A percentile compares a stretch with the other conserved stretches of the same genome.
Evolutionary conservation across 2,113 vertebrate species (phyloP).

Genomic region (Anoura caudifer): DNA sequence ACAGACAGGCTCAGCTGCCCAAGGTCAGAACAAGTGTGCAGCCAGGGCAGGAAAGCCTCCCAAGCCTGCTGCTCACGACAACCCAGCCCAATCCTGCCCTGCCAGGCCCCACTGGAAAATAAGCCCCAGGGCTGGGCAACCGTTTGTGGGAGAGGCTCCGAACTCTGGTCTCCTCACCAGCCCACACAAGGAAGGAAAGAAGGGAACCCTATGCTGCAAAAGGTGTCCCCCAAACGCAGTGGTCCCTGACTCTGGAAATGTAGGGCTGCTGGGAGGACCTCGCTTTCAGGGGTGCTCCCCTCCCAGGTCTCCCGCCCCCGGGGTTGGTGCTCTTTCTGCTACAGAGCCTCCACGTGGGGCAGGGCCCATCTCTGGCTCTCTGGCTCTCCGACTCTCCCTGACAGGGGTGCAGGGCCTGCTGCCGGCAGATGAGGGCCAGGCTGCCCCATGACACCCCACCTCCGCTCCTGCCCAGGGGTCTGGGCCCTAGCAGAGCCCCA

Average conservation of each 20-base stretch:
- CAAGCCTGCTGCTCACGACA: neutral
- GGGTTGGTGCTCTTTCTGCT: neutral
- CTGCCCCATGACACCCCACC: neutral
- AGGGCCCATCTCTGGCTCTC: too few species aligned
- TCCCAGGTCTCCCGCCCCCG: neutral
- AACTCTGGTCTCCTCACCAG: neutral
- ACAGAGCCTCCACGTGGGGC: neutral
- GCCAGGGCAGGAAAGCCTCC: neutral
- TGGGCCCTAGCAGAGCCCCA: neutral
- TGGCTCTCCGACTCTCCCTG: neutral
- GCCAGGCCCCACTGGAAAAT: neutral
- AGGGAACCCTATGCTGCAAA: neutral
- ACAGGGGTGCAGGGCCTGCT: neutral
- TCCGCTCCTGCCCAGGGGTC: neutral
- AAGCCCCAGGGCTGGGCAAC: neutral
- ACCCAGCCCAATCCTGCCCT: neutral
- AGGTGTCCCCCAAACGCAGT: neutral
- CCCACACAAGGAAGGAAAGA: neutral
- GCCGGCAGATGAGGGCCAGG: neutral
- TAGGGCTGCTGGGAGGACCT: neutral
- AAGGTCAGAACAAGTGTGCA: neutral
- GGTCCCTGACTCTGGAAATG: neutral
- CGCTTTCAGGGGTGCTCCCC: neutral
- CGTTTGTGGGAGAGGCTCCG: neutral
- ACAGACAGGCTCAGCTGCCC: neutral